Evolutionary conservation across 2,113 vertebrate genomes (phyloP), one percentile per base, ranked within the genome.

Genomic region (Elgaria multicarinata): DNA sequence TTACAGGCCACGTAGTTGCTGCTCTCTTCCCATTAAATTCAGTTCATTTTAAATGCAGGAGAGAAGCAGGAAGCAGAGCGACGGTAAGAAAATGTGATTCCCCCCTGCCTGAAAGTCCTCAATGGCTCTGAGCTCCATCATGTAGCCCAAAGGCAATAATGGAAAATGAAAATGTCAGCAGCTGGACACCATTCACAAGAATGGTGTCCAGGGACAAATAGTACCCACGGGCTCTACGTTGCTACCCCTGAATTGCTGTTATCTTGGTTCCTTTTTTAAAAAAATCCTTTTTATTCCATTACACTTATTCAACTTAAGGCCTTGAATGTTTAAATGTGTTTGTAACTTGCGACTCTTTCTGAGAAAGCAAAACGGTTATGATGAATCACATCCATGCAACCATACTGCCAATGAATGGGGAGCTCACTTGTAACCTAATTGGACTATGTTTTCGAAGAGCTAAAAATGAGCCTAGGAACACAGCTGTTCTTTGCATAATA

Each of bases 401-500:
- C 71, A n/a, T 0, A 83, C 28, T 46, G 18, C 13, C 44, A 75
- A 8, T 69, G 36, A 42, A 0, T 71, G 28, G 44, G 0, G 0
- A 31, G 4, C 6, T 72, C 16, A 28, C 39, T n/a, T 76, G 1
- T 85, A 91, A 84, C 66, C 44, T 39, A 81, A 90, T 46, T 87
- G 58, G 26, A 66, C 28, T 84, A 80, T 55, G 81, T 87, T 90
- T 86, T 75, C 72, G 84, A 55, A 46, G 90, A 83, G 33, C 24
- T 83, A 58, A 81, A 89, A 85, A 28, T 58, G 76, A 36, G 36
- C n/a, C 18, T 58, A 78, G 4, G 67, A 88, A 75, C 3, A 3
- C 16, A 90, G 0, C 1, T 88, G 0, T 55, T 31, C 18, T 94
- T 28, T 87, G 4, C 3, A 67, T 82, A 13, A 1, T 64, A 76